Conservation (phyloP, 2,113 vertebrate genomes). For the Gymnobelideus leadbeateri region DNA sequence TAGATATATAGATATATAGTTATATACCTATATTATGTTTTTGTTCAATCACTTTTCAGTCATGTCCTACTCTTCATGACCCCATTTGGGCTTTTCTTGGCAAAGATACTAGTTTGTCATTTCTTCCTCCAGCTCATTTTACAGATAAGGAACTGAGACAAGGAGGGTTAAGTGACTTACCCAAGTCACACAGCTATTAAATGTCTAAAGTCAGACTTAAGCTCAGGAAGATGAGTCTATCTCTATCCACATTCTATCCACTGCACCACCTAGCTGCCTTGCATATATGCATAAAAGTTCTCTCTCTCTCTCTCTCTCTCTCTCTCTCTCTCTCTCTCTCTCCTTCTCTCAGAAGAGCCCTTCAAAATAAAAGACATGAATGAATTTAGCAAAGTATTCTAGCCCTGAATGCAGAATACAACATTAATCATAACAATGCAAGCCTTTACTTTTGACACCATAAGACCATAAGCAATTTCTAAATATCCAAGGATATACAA, state of each 20-base stretch:
- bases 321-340: no score
- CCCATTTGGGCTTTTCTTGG: neutral
- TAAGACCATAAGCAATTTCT: slow-evolving; percentile 25
- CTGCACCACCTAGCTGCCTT: neutral
- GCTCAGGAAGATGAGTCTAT: neutral
- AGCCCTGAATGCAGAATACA: slow-evolving; percentile 24
- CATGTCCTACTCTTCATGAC: neutral
- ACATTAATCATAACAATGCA: slow-evolving; percentile 9
- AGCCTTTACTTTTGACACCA: neutral
- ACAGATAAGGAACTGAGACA: neutral
- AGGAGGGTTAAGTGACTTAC: neutral
- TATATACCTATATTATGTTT: neutral
- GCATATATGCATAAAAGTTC: neutral
- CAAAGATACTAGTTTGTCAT: neutral
- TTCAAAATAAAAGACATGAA: neutral
- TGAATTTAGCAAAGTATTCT: neutral
- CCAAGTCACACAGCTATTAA: neutral
- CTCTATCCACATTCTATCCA: neutral
- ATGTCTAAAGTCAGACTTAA: neutral
- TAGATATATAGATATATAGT: neutral
- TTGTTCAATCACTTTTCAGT: neutral
- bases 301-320: no score
- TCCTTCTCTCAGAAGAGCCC: neutral
- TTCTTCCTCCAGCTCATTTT: neutral
- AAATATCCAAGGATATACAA: slow-evolving; percentile 11